Percentiles rank a stretch among this genome's conserved stretches.
phyloP scores from a whole-genome alignment of 2,888 invertebrate genomes.

The Melinaea marsaeus region DNA sequence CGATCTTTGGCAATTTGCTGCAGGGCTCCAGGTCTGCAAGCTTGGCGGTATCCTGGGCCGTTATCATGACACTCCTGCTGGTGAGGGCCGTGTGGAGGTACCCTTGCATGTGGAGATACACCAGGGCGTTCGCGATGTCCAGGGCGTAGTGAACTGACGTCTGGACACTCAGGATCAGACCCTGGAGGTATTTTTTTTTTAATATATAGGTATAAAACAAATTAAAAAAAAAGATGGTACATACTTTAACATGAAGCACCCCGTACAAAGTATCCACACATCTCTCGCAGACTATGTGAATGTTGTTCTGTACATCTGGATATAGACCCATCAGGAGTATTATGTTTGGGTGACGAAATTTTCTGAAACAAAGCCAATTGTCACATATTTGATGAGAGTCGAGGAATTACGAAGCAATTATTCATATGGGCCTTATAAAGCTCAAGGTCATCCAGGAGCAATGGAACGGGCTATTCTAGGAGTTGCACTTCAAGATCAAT shows the following conservation, averaged over 20 bases:
- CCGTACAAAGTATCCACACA: slow-evolving; percentile 64
- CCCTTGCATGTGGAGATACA: slow-evolving; percentile 70
- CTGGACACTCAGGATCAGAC: slow-evolving; percentile 61
- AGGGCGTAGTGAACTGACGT: slow-evolving; percentile 62
- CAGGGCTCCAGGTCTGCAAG: slow-evolving; percentile 65
- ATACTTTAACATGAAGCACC: slow-evolving; percentile 66
- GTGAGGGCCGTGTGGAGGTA: slow-evolving; percentile 67
- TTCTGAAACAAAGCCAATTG: slow-evolving; percentile 44
- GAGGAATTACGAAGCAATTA: too few species aligned
- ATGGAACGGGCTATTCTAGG: too few species aligned
- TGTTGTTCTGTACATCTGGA: slow-evolving; percentile 57
- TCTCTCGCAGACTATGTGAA: slow-evolving; percentile 70
- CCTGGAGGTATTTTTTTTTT: slow-evolving; percentile 41
- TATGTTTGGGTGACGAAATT: slow-evolving; percentile 74
- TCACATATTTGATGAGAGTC: too few species aligned
- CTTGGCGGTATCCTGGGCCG: slow-evolving; percentile 64
- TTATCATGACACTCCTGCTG: slow-evolving; percentile 64
- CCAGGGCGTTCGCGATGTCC: slow-evolving; percentile 67
- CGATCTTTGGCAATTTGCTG: slow-evolving; percentile 38
- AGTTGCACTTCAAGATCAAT: too few species aligned
- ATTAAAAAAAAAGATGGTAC: not conserved
- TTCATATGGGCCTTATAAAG: too few species aligned
- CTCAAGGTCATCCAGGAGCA: too few species aligned
- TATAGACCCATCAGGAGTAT: slow-evolving; percentile 72
- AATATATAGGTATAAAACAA: not conserved